These are phyloP conservation scores for Camponotus pennsylvanicus DNA, from an alignment of 1,140 invertebrate species.

Conservation along the genomic window DNA sequence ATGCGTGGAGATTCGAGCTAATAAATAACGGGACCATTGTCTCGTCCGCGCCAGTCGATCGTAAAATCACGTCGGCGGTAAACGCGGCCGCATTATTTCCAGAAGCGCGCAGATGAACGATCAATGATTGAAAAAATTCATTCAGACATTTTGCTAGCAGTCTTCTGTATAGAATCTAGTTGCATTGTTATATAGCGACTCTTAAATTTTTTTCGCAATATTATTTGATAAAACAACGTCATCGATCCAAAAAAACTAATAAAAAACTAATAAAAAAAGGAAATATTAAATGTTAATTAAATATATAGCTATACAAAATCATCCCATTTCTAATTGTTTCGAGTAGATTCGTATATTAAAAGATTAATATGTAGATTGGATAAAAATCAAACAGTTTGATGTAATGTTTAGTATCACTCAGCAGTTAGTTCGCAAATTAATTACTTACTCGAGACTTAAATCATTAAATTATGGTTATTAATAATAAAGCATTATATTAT, in stretches of 20 bases:
- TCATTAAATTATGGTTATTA: slow-evolving; percentile 7
- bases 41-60: slow-evolving; percentile 69
- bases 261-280: not conserved
- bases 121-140: slow-evolving; percentile 26
- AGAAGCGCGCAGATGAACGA: slow-evolving; percentile 46
- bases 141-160: too few relatives aligned
- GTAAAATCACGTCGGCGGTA: slow-evolving; percentile 73
- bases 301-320: not conserved
- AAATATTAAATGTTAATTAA: not conserved
- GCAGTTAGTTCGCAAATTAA: not conserved
- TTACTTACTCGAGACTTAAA: not conserved
- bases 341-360: not conserved
- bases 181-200: not conserved
- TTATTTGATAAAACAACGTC: not conserved
- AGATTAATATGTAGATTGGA: not conserved
- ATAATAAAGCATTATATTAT: not conserved
- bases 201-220: not conserved
- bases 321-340: not conserved
- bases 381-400: not conserved
- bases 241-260: not conserved
- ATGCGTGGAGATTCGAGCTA: slow-evolving; percentile 72
- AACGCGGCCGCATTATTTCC: slow-evolving; percentile 76
- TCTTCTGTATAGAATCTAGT: not conserved
- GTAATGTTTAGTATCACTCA: not conserved
- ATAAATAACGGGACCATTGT: slow-evolving; percentile 79